phyloP scores from a whole-genome alignment of 2,113 vertebrate genomes.

The Toxotes jaculatrix region DNA sequence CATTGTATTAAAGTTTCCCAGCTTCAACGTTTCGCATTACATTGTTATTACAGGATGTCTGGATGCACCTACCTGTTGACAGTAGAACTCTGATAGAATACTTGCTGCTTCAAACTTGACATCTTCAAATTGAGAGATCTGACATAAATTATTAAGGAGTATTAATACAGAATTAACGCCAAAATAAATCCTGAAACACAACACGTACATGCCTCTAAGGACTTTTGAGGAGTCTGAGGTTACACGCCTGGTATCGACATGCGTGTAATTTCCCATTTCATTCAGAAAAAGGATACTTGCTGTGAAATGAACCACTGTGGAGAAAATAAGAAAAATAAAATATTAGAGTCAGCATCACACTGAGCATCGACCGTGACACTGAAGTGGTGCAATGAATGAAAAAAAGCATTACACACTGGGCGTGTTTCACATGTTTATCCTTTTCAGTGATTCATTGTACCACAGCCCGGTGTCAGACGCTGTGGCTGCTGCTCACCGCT shows the following conservation, averaged over 20 bases:
- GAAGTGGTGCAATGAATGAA: background rate
- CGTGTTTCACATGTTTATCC: background rate
- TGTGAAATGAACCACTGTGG: slow-evolving; percentile 94
- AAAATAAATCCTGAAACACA: background rate
- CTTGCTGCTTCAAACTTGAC: slow-evolving; percentile 96
- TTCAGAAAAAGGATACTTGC: slow-evolving; percentile 92
- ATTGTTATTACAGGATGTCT: background rate
- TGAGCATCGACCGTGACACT: background rate
- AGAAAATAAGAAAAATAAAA: slow-evolving; percentile 19
- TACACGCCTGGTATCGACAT: background rate
- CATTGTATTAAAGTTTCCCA: background rate
- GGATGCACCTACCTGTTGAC: slow-evolving; percentile 88
- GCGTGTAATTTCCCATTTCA: background rate
- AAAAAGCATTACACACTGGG: background rate
- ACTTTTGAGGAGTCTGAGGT: background rate
- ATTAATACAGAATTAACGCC: background rate
- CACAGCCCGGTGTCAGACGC: background rate
- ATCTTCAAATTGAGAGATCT: slow-evolving; percentile 90
- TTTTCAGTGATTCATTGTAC: background rate
- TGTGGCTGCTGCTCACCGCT: slow-evolving; percentile 84
- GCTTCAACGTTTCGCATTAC: background rate
- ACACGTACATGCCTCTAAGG: background rate
- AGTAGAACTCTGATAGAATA: slow-evolving; percentile 93
- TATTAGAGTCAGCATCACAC: background rate
- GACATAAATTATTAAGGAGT: slow-evolving; percentile 22